phyloP scores from a whole-genome alignment of 2,888 invertebrate species.

The Cactoblastis cactorum region DNA sequence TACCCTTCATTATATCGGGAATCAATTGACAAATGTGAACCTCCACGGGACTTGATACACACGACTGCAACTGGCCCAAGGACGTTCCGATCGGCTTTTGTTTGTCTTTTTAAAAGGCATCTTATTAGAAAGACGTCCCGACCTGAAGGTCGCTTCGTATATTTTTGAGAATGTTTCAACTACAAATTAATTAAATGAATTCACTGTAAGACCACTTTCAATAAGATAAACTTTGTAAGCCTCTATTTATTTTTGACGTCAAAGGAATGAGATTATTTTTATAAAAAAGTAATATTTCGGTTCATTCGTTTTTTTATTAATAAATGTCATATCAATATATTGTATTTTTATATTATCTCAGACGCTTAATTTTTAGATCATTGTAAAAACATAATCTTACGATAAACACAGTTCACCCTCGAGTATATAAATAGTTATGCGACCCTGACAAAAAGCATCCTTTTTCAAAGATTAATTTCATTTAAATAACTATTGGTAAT shows the following conservation, averaged over 20 bases:
- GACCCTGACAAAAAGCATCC: no score
- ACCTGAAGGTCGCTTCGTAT: conserved; percentile 28
- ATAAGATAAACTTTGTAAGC: neutral
- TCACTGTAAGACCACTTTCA: conserved; percentile 15
- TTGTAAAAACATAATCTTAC: no score
- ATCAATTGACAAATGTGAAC: conserved; percentile 75
- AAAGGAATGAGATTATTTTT: no score
- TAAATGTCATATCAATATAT: no score
- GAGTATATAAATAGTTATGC: no score
- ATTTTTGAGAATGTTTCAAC: conserved; percentile 33
- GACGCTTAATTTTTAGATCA: no score
- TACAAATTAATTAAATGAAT: conserved; percentile 40
- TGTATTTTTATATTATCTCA: no score
- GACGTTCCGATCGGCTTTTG: conserved; percentile 33
- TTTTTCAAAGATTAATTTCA: no score
- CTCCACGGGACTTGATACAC: conserved; percentile 32
- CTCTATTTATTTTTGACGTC: neutral
- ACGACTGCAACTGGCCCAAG: conserved; percentile 25
- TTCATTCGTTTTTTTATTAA: no score
- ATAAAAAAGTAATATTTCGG: no score
- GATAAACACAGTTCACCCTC: no score
- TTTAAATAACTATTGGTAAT: no score
- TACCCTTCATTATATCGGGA: conserved; percentile 77
- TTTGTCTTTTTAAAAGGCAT: conserved; percentile 53
- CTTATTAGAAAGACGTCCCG: conserved; percentile 36